These are phyloP conservation scores for Sericinus montela DNA, from an alignment of 2,888 invertebrate genomes.

Conservation along the genomic window DNA sequence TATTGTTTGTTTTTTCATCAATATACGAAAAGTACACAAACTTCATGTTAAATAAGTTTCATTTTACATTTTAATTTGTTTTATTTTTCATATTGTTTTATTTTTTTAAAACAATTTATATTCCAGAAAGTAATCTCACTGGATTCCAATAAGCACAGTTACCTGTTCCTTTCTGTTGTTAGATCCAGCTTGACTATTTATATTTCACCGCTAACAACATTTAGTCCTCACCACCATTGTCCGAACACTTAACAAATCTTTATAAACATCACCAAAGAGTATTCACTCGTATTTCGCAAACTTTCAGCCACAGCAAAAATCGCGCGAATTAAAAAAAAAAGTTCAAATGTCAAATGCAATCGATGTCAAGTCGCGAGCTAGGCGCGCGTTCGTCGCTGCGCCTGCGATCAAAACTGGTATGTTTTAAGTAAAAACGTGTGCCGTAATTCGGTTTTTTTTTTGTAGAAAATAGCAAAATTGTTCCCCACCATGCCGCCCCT, in stretches of 20 bases:
- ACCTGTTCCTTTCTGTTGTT: conserved; percentile 46
- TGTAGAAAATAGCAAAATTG: conserved; percentile 72
- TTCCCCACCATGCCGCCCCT: conserved; percentile 61
- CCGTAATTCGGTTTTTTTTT: conserved; percentile 49
- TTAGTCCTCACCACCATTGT: conserved; percentile 48
- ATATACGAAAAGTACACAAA: too few relatives aligned
- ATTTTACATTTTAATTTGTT: too few relatives aligned
- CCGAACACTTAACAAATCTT: conserved; percentile 7
- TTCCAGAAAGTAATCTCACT: neutral
- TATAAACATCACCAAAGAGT: neutral
- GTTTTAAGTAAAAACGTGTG: conserved; percentile 75
- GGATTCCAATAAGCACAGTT: conserved; percentile 47
- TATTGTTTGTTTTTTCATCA: too few relatives aligned
- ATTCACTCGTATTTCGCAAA: conserved; percentile 8
- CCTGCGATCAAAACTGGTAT: conserved; percentile 65
- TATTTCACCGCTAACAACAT: conserved; percentile 31
- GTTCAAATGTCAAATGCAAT: conserved; percentile 10
- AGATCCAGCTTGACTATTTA: conserved; percentile 45
- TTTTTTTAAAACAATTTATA: too few relatives aligned
- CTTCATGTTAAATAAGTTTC: too few relatives aligned
- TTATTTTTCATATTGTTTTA: too few relatives aligned
- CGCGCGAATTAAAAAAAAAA: conserved; percentile 15
- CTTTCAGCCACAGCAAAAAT: neutral
- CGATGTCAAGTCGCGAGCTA: neutral
- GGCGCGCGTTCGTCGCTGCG: conserved; percentile 62